These are phyloP conservation scores for Rhopalosiphum maidis DNA, from an alignment of 1,140 invertebrate species.

Conservation along the genomic window DNA sequence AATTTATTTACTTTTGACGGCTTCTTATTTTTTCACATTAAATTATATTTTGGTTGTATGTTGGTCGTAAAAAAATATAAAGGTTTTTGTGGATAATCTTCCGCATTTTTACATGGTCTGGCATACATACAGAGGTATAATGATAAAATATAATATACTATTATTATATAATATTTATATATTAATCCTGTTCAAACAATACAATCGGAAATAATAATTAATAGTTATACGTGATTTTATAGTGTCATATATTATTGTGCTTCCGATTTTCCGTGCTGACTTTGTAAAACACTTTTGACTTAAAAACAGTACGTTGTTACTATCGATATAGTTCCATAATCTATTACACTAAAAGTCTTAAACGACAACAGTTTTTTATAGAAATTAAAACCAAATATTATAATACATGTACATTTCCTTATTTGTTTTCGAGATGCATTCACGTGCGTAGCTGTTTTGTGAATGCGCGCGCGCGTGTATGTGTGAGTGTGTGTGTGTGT, in stretches of 20 bases:
- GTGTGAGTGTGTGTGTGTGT: neutral
- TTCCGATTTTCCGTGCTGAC: neutral
- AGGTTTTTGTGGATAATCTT: neutral
- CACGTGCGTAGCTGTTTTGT: neutral
- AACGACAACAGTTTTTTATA: neutral
- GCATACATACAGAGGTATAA: neutral
- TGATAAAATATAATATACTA: no score
- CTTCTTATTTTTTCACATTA: neutral
- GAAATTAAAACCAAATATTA: constrained; percentile 11
- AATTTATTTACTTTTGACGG: neutral
- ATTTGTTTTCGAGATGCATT: neutral
- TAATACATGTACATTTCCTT: neutral
- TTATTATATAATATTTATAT: neutral
- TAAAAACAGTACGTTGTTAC: neutral
- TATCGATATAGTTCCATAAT: neutral
- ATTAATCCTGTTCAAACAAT: neutral
- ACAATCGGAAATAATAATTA: neutral
- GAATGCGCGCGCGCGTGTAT: no score
- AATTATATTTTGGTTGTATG: neutral
- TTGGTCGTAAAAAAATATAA: neutral
- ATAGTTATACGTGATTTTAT: neutral
- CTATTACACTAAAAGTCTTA: neutral
- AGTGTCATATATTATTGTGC: neutral
- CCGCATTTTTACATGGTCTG: neutral
- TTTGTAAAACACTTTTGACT: neutral